Base-by-base conservation (phyloP, 2,888 invertebrate genomes). In the Sphinx pinastri region DNA sequence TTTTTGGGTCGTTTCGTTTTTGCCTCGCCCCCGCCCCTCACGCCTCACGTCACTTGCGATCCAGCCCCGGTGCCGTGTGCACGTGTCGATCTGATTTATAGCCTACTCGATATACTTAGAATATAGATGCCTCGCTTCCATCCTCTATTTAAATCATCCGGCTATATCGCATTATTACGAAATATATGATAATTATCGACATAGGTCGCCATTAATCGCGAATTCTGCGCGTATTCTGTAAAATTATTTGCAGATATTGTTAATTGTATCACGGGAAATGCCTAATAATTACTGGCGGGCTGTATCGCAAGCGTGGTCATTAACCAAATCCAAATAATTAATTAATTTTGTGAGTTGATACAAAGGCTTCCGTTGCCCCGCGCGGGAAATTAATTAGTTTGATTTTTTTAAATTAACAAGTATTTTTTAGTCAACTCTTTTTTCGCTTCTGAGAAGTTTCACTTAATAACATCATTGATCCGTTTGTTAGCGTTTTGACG, bases 81-180 rank as follows among this genome's bases (percentile, higher is more conserved):
- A 91, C 89, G 91, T 90, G 91, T 86, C 87, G 84, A 87, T 87
- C 82, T 92, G 92, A 93, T 92, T 92, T 93, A 92, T 88, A 82
- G 78, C 82, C 83, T 75, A 84, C 84, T 88, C 89, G 90, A 92
- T 92, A 91, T 83, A 84, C 82, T 38, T 84, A 83, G 77, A 75
- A 77, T 73, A 75, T 80, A 12, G 80, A 60, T 60, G 19, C 16
- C 12, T 11, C n/a, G 11, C 16, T 60, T 47, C 11, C 16, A 31
- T n/a, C 31, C 58, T 59, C 38, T 8, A 38, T 38, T 38, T 7
- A 38, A 38, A 38, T 38, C 8, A 38, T 38, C 8, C 4, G 38
- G 8, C 8, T 7, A 38, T 38, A 19, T 12, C 57, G 75, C 79
- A 74, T 70, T 74, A 76, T 77, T 70, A 73, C 77, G 83, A 85